Base-by-base conservation (phyloP, 2,113 vertebrate genomes). In the Macroglossus sobrinus region DNA sequence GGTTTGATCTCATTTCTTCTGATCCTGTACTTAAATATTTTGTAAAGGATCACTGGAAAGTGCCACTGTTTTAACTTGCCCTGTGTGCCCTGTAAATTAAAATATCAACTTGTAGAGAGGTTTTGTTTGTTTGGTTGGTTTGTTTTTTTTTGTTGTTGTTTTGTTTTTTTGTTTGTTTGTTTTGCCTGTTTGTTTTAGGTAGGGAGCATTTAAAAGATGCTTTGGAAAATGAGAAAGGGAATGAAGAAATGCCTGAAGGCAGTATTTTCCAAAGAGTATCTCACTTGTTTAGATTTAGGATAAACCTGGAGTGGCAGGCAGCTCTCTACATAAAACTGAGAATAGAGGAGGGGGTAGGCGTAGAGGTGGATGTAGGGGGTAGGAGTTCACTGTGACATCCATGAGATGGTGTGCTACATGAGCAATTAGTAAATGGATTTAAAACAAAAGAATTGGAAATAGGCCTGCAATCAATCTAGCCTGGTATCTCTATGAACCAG, bases 391-490 rank as follows among this genome's bases (percentile, higher is more conserved):
- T 72, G 4, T 98, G 97, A 95, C 68, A 90, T 96, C 97, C 84
- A 74, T 87, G 95, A 96, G 95, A 97, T 85, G 0, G 0, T 94
- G 9, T 86, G 96, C 89, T 97, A 35, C 93, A 78, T 94, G 90
- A 95, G 85, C 94, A 98, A 96, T 95, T 97, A 95, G 92, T 86
- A 97, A 98, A 96, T 96, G 93, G 78, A 97, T 98, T 98, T 97
- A 98, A 98, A 98, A 98, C 96, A 98, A 98, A 98, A 97, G 97
- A 81, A 50, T 94, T 98, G 95, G 95, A 98, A 98, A 98, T 69
- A 96, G 96, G 97, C 95, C 97, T 97, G 94, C 89, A 98, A 96
- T 98, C 97, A 95, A 59, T 97, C 98, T 98, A 96, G 78, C n/a
- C 38, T 28, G 30, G 59, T 92, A 96, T 97, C 94, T 98, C 89